Conservation (phyloP, 2,797 vertebrate genomes). For the Hoplostethus atlanticus region DNA sequence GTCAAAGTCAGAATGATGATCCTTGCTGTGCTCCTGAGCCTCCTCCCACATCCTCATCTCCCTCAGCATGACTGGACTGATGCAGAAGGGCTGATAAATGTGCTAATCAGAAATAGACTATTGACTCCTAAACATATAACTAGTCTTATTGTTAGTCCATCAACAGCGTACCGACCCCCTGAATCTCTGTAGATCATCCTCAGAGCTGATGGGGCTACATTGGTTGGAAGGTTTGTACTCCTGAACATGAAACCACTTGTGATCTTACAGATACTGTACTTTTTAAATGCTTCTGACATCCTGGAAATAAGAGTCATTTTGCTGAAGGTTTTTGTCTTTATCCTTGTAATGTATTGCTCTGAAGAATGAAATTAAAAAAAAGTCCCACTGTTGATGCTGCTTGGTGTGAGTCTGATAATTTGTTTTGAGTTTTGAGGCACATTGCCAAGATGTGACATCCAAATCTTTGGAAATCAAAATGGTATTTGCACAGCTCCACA, state of each 20-base stretch:
- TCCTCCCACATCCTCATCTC: background rate
- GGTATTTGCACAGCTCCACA: conserved; percentile 35
- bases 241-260: background rate
- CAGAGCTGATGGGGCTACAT: background rate
- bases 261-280: background rate
- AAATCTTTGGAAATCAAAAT: conserved; percentile 25
- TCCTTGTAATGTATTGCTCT: background rate
- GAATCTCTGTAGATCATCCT: too few species aligned
- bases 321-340: background rate
- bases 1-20: background rate
- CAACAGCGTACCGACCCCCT: too few species aligned
- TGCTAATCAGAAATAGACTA: background rate
- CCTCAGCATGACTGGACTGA: background rate
- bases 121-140: background rate
- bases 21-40: background rate
- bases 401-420: background rate
- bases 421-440: conserved; percentile 1
- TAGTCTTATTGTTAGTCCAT: too few species aligned
- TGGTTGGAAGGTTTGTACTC: background rate
- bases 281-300: background rate
- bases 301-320: background rate
- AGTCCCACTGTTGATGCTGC: background rate
- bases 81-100: background rate
- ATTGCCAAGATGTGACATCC: conserved; percentile 4
- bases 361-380: background rate